A percentile compares a stretch with the other conserved stretches of the same genome.
Evolutionary conservation across 2,797 vertebrate species (phyloP).

Genomic region (Sebastes trivittatus): DNA sequence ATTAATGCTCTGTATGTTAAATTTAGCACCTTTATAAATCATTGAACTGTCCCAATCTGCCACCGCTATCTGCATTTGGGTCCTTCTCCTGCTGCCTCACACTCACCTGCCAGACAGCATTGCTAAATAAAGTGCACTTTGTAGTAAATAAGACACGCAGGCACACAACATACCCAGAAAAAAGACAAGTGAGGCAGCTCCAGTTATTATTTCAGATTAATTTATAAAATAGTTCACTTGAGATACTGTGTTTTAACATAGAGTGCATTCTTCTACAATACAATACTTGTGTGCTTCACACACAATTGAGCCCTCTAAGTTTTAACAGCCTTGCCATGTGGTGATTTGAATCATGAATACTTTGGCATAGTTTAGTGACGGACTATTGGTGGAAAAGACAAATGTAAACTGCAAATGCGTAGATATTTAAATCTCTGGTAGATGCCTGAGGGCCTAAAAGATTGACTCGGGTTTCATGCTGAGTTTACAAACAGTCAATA

Average conservation of each 20-base stretch:
- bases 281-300: conserved; percentile 63
- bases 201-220: conserved; percentile 60
- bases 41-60: neutral
- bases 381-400: conserved; percentile 73
- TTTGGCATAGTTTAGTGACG: conserved; percentile 85
- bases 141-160: neutral
- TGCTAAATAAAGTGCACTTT: neutral
- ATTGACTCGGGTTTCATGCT: conserved; percentile 19
- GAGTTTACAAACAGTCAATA: conserved; percentile 51
- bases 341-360: conserved; percentile 69
- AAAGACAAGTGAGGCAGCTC: conserved; percentile 16
- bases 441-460: conserved; percentile 43
- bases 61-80: neutral
- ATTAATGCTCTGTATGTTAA: too few species aligned
- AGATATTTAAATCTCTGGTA: conserved; percentile 50
- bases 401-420: conserved; percentile 66
- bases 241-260: conserved; percentile 67
- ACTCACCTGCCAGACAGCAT: neutral
- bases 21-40: neutral
- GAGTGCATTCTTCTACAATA: conserved; percentile 72
- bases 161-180: neutral
- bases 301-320: conserved; percentile 70
- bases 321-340: conserved; percentile 70
- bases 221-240: conserved; percentile 81
- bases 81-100: neutral